A percentile compares a stretch with the other conserved stretches of the same genome.
phyloP scores from a whole-genome alignment of 2,888 invertebrate species.

The Ferrisia virgata region DNA sequence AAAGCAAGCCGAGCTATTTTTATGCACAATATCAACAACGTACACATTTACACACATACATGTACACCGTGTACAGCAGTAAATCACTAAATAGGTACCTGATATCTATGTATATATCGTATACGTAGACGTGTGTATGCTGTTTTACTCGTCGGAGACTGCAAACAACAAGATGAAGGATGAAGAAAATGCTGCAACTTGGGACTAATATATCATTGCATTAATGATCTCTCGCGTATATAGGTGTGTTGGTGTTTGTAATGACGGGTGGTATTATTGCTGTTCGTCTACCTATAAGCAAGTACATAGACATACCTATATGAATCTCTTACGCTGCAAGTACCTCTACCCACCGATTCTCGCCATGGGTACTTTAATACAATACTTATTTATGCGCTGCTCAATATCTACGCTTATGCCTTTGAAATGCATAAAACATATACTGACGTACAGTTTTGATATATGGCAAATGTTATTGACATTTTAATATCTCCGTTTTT shows the following conservation, averaged over 20 bases:
- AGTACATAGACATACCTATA: no score
- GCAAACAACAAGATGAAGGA: not conserved
- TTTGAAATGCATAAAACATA: not conserved
- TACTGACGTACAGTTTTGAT: not conserved
- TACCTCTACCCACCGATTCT: no score
- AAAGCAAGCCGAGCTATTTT: not conserved
- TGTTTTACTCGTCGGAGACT: not conserved
- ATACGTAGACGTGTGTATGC: no score
- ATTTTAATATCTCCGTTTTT: constrained; percentile 6
- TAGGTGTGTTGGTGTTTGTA: not conserved
- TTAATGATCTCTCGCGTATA: not conserved
- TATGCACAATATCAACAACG: constrained; percentile 8
- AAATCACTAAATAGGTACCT: not conserved
- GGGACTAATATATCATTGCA: not conserved
- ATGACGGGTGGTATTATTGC: not conserved
- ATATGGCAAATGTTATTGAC: constrained; percentile 15
- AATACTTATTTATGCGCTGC: not conserved
- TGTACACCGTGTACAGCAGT: not conserved
- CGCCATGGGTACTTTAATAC: not conserved
- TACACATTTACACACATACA: not conserved
- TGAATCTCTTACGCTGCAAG: not conserved
- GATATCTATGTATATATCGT: not conserved
- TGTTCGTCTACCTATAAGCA: no score
- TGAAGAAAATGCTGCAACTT: not conserved
- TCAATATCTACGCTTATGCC: not conserved